phyloP scores from a whole-genome alignment of 2,888 invertebrate species.

The Lithophane leautieri region DNA sequence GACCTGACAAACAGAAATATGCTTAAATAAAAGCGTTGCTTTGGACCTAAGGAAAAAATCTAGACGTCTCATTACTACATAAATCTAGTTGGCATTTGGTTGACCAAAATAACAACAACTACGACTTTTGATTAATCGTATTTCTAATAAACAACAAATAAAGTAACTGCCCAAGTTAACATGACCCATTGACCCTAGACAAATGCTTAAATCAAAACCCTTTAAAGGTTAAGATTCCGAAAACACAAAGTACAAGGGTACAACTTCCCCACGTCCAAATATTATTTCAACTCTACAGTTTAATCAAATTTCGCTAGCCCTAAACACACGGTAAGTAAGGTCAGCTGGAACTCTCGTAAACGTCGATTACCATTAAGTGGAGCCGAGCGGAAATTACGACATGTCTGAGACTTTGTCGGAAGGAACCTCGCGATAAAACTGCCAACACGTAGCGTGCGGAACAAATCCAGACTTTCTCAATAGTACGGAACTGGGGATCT shows the following conservation, averaged over 20 bases:
- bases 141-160: background rate
- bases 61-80: too few relatives aligned
- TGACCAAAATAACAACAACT: background rate
- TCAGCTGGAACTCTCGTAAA: constrained; percentile 45
- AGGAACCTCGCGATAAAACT: constrained; percentile 54
- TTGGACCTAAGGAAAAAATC: background rate
- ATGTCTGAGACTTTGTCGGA: constrained; percentile 62
- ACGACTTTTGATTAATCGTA: background rate
- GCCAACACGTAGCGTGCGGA: constrained; percentile 50
- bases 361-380: constrained; percentile 71
- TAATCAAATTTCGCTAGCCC: constrained; percentile 43
- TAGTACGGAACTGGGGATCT: constrained; percentile 13
- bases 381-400: constrained; percentile 73
- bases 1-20: background rate
- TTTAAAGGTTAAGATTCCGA: background rate
- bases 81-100: background rate
- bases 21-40: background rate
- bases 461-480: constrained; percentile 48
- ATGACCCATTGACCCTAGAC: background rate
- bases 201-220: background rate
- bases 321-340: constrained; percentile 46
- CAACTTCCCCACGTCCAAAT: constrained; percentile 18
- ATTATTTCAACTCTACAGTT: constrained; percentile 43
- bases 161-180: background rate
- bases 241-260: constrained; percentile 4